Conservation (phyloP, 2,797 vertebrate species). For the Odontamblyopus lacepedii region DNA sequence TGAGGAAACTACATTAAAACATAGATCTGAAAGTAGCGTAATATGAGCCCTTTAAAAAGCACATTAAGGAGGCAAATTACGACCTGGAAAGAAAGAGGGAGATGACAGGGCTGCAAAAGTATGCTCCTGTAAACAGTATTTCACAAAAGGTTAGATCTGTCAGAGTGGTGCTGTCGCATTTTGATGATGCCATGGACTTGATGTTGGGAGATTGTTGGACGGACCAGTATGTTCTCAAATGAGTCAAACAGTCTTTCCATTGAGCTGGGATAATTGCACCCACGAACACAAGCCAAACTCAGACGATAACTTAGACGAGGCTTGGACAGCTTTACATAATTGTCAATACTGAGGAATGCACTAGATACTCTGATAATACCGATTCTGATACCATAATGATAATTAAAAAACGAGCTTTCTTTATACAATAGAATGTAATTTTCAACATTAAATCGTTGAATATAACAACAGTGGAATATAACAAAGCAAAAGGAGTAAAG, state of each 20-base stretch:
- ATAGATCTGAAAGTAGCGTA: too few species aligned
- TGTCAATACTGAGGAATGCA: too few species aligned
- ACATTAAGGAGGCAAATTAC: slow-evolving; percentile 24
- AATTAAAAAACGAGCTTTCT: too few species aligned
- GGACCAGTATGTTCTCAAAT: slow-evolving; percentile 33
- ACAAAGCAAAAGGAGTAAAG: too few species aligned
- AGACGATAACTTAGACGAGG: slow-evolving; percentile 33
- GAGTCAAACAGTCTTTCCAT: slow-evolving; percentile 31
- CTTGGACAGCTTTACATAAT: slow-evolving; percentile 22
- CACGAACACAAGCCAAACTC: slow-evolving; percentile 49
- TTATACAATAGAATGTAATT: too few species aligned
- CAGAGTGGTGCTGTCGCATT: slow-evolving; percentile 13
- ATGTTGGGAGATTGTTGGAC: slow-evolving; percentile 24
- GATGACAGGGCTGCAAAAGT: slow-evolving; percentile 14
- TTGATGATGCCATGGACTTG: not conserved
- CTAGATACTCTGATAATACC: too few species aligned
- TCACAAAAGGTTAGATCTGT: slow-evolving; percentile 35
- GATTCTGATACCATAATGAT: too few species aligned
- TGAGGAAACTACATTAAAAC: too few species aligned
- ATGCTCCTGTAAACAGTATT: slow-evolving; percentile 24
- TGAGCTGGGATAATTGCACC: slow-evolving; percentile 47
- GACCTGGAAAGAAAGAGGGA: slow-evolving; percentile 21
- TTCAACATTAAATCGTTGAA: too few species aligned
- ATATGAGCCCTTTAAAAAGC: not conserved
- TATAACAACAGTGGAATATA: too few species aligned